phyloP scores from a whole-genome alignment of 2,888 invertebrate genomes.

The Tuta absoluta region DNA sequence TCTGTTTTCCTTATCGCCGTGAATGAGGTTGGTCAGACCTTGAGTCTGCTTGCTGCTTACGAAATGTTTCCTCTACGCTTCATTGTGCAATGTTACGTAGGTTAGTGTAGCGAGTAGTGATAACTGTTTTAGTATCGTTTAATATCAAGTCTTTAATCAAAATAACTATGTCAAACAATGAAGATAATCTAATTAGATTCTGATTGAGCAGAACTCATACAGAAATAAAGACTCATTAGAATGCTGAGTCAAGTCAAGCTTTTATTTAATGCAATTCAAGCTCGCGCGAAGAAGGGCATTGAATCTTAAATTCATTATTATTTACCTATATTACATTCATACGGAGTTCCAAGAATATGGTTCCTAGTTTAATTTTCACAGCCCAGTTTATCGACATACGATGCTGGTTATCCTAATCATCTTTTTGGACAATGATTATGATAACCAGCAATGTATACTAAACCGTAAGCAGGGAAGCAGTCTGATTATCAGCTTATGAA shows the following conservation, averaged over 20 bases:
- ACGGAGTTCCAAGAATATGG: slow-evolving; percentile 77
- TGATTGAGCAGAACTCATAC: slow-evolving; percentile 35
- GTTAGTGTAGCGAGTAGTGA: not conserved
- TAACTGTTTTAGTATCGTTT: not conserved
- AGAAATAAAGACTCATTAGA: slow-evolving; percentile 25
- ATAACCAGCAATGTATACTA: too few species aligned
- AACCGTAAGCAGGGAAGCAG: slow-evolving; percentile 44
- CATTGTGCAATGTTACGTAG: slow-evolving; percentile 42
- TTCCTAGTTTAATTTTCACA: slow-evolving; percentile 70
- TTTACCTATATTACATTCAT: slow-evolving; percentile 68
- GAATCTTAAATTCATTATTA: slow-evolving; percentile 66
- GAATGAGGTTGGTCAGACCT: slow-evolving; percentile 60
- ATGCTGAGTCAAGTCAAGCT: slow-evolving; percentile 45
- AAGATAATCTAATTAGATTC: slow-evolving; percentile 47
- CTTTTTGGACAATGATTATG: too few species aligned
- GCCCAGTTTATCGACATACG: too few species aligned
- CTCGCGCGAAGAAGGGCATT: slow-evolving; percentile 63
- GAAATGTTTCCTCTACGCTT: slow-evolving; percentile 56
- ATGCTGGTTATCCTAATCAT: too few species aligned
- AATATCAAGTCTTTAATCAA: not conserved
- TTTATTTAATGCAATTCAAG: slow-evolving; percentile 59
- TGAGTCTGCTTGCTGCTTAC: slow-evolving; percentile 55
- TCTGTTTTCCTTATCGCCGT: slow-evolving; percentile 51
- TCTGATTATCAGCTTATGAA: slow-evolving; percentile 79
- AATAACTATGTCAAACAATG: not conserved